A percentile compares a stretch with the other conserved stretches of the same genome.
These are phyloP conservation scores for Volucella inflata DNA, from an alignment of 2,888 invertebrate species.

Conservation along the genomic window DNA sequence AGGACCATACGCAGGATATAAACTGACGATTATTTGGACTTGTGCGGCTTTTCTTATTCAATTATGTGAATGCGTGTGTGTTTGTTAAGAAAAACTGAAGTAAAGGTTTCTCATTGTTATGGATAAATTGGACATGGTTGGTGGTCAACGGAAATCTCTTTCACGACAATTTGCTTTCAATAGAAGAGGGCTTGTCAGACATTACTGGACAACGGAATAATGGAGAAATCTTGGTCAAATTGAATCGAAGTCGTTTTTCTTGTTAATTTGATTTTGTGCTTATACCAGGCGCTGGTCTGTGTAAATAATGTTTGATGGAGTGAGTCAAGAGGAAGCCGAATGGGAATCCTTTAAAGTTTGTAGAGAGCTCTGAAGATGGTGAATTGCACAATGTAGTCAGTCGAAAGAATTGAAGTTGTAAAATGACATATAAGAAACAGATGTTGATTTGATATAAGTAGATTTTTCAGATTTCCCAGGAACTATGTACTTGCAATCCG, in stretches of 20 bases:
- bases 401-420: too few relatives aligned
- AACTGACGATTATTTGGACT: slow-evolving; percentile 26
- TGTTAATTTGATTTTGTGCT: slow-evolving; percentile 36
- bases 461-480: too few relatives aligned
- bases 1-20: slow-evolving; percentile 22
- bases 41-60: slow-evolving; percentile 32
- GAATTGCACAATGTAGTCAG: too few relatives aligned
- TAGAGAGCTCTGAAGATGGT: neutral
- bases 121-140: slow-evolving; percentile 59
- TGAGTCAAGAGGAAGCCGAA: slow-evolving; percentile 49
- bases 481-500: too few relatives aligned
- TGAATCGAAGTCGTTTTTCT: slow-evolving; percentile 22
- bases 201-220: slow-evolving; percentile 26
- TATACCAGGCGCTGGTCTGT: neutral
- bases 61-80: slow-evolving; percentile 48
- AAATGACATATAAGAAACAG: too few relatives aligned
- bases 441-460: too few relatives aligned
- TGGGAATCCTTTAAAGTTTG: slow-evolving; percentile 36
- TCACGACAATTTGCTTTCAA: slow-evolving; percentile 57
- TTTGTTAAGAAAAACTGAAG: slow-evolving; percentile 24
- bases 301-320: slow-evolving; percentile 14
- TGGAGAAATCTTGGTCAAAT: slow-evolving; percentile 16
- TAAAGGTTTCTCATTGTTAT: slow-evolving; percentile 61
- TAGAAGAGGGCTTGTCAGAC: slow-evolving; percentile 28
- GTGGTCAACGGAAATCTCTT: slow-evolving; percentile 64